Evolutionary conservation across 2,888 invertebrate species (phyloP).

Genomic region (Cotesia congregata): DNA sequence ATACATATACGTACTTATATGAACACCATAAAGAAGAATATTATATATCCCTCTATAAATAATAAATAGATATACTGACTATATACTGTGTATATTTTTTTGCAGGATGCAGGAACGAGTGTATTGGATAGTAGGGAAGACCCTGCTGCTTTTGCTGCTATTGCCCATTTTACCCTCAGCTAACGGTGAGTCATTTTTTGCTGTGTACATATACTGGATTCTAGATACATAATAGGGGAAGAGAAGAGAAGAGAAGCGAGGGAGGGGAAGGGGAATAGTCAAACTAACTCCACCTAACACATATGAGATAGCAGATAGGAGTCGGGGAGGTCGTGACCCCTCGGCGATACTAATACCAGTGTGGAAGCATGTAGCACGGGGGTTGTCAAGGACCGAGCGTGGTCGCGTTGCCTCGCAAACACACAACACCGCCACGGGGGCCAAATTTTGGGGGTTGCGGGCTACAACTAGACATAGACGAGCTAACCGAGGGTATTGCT

Average conservation of each 20-base stretch:
- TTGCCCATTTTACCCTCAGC: slow-evolving; percentile 57
- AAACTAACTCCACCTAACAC: no score
- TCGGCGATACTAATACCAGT: not conserved
- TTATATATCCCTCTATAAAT: slow-evolving; percentile 12
- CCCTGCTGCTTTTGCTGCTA: slow-evolving; percentile 56
- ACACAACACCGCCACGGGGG: slow-evolving; percentile 40
- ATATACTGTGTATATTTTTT: slow-evolving; percentile 47
- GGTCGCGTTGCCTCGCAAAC: slow-evolving; percentile 34
- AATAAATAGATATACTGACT: slow-evolving; percentile 36
- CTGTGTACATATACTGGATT: slow-evolving; percentile 37
- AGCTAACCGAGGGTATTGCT: not conserved
- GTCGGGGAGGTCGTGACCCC: no score
- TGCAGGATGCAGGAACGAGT: slow-evolving; percentile 65
- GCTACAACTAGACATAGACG: not conserved
- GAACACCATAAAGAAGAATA: slow-evolving; percentile 19
- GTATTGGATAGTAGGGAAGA: slow-evolving; percentile 61
- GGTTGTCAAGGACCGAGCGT: not conserved
- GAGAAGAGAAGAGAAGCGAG: no score
- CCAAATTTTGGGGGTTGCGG: slow-evolving; percentile 45
- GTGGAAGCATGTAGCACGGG: not conserved
- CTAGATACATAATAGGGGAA: no score
- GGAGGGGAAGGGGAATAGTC: no score
- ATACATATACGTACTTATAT: slow-evolving; percentile 18
- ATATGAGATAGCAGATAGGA: no score
- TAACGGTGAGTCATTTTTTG: slow-evolving; percentile 65